Evolutionary conservation across 1,140 invertebrate genomes (phyloP), one percentile per base, ranked within the genome.

Genomic region (Leucophenga varia): DNA sequence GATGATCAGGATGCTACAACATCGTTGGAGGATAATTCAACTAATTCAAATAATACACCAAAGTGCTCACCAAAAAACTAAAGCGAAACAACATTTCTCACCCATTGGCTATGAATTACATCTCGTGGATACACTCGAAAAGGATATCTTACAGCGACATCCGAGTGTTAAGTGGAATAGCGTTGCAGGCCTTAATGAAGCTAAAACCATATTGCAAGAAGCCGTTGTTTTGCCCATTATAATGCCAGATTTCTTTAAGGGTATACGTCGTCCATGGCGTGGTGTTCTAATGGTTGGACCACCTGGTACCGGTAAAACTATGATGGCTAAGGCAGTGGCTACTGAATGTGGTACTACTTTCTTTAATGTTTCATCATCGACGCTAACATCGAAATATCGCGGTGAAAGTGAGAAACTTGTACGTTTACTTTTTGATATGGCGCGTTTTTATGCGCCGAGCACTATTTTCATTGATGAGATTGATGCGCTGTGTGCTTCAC

Each of bases 401-500:
- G 97, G 97, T 2, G 97, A 99, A 78, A 97, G 95, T 4, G 97
- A 99, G 78, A 99, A 99, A 79, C 84, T 99, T 41, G 95, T 99
- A 41, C 81, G 95, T 39, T 79, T 99, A 31, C 80, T 99, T 2
- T 99, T 99, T 78, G 95, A 98, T 84, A 98, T 99, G 95, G 96
- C 96, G 1, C 80, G 95, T 48, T 98, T 97, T 80, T 95, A 99
- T 80, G 94, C 97, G 14, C 97, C 97, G 2, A 96, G 93, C 60
- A 99, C 96, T n/a, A 98, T 99, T 67, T 99, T 99, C 73, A 93
- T 99, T 41, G 97, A 99, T 76, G 97, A 99, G 81, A 98, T 99
- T 54, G 97, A 99, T 79, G 97, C 95, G 0, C 77, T 99, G 22
- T 98, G 96, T 76, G 96, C 95, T 1, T 84, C 91, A 59, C 79